Evolutionary conservation across 2,113 vertebrate species (phyloP).

Genomic region (Chloropsis cyanopogon): DNA sequence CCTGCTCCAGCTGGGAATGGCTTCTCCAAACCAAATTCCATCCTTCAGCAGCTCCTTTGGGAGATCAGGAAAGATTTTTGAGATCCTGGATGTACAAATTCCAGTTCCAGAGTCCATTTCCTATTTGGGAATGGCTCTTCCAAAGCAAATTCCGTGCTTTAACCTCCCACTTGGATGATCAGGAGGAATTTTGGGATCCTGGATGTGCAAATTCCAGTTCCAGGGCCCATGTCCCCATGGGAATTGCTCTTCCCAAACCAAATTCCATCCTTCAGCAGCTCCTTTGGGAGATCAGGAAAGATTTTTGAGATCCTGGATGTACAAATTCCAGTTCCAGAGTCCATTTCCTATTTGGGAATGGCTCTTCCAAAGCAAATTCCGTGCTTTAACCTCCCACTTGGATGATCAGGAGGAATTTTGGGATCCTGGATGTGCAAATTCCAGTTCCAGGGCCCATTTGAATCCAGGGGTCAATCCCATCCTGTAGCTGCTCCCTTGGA

Average conservation of each 20-base stretch:
- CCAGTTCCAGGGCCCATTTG: too few relatives aligned
- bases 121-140: neutral
- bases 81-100: neutral
- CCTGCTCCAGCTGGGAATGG: neutral
- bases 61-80: neutral
- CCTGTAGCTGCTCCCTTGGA: neutral
- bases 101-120: rapidly evolving
- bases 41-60: rapidly evolving
- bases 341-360: neutral
- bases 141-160: neutral
- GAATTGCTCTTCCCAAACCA: too few relatives aligned
- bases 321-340: rapidly evolving
- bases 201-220: neutral
- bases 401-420: neutral
- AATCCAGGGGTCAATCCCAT: too few relatives aligned
- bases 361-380: neutral
- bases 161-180: rapidly evolving
- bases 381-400: rapidly evolving
- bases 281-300: too few relatives aligned
- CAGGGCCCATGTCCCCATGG: neutral
- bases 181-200: neutral
- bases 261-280: neutral
- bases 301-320: neutral
- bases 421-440: neutral
- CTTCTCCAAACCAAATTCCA: too few relatives aligned